phyloP scores from a whole-genome alignment of 2,888 invertebrate species.

The Cotesia congregata region DNA sequence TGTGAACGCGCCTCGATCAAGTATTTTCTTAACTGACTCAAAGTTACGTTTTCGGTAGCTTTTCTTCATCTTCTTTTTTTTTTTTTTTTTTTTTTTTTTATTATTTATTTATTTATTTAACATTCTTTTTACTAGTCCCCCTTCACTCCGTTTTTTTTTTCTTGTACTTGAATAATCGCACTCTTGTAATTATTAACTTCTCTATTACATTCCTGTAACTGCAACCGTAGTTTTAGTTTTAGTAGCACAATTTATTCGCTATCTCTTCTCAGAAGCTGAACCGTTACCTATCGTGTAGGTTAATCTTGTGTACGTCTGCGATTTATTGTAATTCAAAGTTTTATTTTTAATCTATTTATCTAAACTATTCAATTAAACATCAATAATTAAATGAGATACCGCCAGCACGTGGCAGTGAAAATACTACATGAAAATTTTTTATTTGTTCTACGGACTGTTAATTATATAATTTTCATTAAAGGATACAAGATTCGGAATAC shows the following conservation, averaged over 20 bases:
- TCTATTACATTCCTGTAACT: slow-evolving; percentile 61
- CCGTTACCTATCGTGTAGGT: not conserved
- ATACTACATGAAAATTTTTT: not conserved
- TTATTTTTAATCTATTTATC: not conserved
- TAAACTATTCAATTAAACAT: not conserved
- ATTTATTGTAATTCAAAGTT: not conserved
- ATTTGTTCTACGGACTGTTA: slow-evolving; percentile 13
- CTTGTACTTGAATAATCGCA: slow-evolving; percentile 34
- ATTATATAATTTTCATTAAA: slow-evolving; percentile 11
- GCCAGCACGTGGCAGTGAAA: not conserved
- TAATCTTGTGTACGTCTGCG: not conserved
- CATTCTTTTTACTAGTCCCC: slow-evolving; percentile 23
- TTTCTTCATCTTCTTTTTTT: slow-evolving; percentile 21
- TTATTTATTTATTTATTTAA: slow-evolving; percentile 20
- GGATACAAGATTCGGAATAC: slow-evolving; percentile 15
- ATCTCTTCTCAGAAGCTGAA: not conserved
- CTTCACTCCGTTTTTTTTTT: slow-evolving; percentile 3
- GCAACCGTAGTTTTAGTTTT: slow-evolving; percentile 62
- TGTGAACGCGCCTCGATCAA: slow-evolving; percentile 60
- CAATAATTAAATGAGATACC: not conserved
- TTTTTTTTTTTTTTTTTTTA: no score
- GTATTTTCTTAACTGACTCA: slow-evolving; percentile 33
- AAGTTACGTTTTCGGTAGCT: slow-evolving; percentile 21
- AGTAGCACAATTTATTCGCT: slow-evolving; percentile 13
- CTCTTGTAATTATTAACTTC: slow-evolving; percentile 41